A percentile compares a stretch with the other conserved stretches of the same genome.
Evolutionary conservation across 2,113 vertebrate genomes (phyloP).

Genomic region (Trichomycterus rosablanca): DNA sequence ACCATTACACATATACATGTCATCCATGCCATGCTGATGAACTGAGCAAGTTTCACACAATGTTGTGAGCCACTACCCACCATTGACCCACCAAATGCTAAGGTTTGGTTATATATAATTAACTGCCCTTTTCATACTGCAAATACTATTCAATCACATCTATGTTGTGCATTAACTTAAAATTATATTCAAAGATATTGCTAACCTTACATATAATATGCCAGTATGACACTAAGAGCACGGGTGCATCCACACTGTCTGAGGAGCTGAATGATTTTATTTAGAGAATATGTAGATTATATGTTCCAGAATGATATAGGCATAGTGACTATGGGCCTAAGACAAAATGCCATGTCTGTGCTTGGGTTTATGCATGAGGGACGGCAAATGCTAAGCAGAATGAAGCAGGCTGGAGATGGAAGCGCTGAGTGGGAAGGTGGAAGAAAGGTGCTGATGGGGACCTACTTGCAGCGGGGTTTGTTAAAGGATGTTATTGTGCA

Average conservation of each 20-base stretch:
- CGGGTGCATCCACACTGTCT: not conserved
- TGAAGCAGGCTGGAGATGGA: slow-evolving; percentile 22
- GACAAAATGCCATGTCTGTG: slow-evolving; percentile 31
- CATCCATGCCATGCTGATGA: no score
- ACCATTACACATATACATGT: no score
- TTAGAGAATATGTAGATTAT: not conserved
- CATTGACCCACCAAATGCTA: no score
- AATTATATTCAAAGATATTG: no score
- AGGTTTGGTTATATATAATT: no score
- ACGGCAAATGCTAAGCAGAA: slow-evolving; percentile 32
- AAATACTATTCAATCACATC: no score
- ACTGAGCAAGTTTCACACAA: no score
- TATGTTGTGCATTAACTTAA: no score
- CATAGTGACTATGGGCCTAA: slow-evolving; percentile 25
- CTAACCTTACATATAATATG: no score
- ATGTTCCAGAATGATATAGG: not conserved
- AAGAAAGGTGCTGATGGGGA: slow-evolving; percentile 63
- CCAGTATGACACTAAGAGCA: not conserved
- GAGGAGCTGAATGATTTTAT: not conserved
- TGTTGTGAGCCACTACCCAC: no score
- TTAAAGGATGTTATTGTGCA: slow-evolving; percentile 99
- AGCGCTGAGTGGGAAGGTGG: slow-evolving; percentile 30
- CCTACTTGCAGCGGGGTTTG: slow-evolving; percentile 99
- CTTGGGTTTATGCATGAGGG: slow-evolving; percentile 40
- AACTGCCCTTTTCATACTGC: no score